Percentiles rank a stretch among this genome's conserved stretches.
Conservation (phyloP, 2,113 vertebrate genomes). For the Mesitornis unicolor region DNA sequence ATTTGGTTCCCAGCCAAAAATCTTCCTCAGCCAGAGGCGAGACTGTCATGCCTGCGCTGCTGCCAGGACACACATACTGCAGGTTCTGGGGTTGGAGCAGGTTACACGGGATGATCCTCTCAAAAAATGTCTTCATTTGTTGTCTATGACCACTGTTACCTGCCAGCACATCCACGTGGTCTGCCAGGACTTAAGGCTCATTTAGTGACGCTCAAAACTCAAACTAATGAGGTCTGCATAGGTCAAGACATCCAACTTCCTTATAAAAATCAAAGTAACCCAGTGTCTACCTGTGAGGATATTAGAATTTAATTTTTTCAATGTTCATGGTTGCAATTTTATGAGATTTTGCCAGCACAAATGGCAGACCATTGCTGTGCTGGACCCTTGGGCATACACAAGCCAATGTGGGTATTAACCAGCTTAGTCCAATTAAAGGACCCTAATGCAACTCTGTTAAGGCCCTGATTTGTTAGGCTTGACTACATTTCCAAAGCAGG, state of each 20-base stretch:
- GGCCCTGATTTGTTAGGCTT: slow-evolving; percentile 40
- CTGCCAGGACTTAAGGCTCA: background rate
- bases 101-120: background rate
- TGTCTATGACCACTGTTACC: background rate
- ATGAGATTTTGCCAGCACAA: background rate
- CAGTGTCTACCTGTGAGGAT: background rate
- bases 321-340: background rate
- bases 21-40: background rate
- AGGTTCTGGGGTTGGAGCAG: background rate
- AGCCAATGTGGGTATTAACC: slow-evolving; percentile 29
- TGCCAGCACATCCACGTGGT: no score
- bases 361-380: background rate
- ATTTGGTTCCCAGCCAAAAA: background rate
- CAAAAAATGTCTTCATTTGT: background rate
- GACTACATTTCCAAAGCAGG: slow-evolving; percentile 29
- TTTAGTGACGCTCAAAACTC: background rate
- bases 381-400: background rate
- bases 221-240: background rate
- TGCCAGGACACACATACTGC: background rate
- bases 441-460: background rate
- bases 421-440: slow-evolving; percentile 67
- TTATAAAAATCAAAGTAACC: background rate
- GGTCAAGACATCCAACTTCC: background rate
- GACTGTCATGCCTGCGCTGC: background rate
- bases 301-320: background rate